These are phyloP conservation scores for Clanis bilineata DNA, from an alignment of 2,888 invertebrate species.

Conservation along the genomic window DNA sequence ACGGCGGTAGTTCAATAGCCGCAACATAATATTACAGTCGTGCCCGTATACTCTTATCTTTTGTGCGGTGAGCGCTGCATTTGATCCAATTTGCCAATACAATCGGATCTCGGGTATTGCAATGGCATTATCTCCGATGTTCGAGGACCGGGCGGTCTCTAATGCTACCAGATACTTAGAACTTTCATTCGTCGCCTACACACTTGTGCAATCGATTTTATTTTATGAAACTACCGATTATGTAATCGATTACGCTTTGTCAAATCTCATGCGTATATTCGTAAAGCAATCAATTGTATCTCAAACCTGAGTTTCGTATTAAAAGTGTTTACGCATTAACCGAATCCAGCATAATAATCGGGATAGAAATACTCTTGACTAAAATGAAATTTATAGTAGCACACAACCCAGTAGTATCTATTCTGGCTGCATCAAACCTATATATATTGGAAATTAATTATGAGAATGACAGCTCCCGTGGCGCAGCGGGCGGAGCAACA, in stretches of 20 bases:
- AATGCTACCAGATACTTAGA: constrained; percentile 64
- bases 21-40: constrained; percentile 63
- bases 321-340: too few species aligned
- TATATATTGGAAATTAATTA: too few species aligned
- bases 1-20: constrained; percentile 57
- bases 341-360: too few species aligned
- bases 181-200: constrained; percentile 48
- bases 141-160: constrained; percentile 62
- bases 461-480: too few species aligned
- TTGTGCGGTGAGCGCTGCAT: constrained; percentile 78
- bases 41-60: constrained; percentile 74
- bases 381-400: too few species aligned
- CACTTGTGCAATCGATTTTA: not conserved
- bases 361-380: too few species aligned
- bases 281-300: too few species aligned
- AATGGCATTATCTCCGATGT: constrained; percentile 75
- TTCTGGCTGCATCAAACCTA: too few species aligned
- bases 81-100: constrained; percentile 83
- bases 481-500: too few species aligned
- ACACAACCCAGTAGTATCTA: too few species aligned
- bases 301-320: too few species aligned
- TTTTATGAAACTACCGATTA: not conserved
- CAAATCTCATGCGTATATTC: too few species aligned
- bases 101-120: constrained; percentile 79
- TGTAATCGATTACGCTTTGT: not conserved